Base-by-base conservation (phyloP, 1,140 invertebrate genomes). In the Eciton burchellii region DNA sequence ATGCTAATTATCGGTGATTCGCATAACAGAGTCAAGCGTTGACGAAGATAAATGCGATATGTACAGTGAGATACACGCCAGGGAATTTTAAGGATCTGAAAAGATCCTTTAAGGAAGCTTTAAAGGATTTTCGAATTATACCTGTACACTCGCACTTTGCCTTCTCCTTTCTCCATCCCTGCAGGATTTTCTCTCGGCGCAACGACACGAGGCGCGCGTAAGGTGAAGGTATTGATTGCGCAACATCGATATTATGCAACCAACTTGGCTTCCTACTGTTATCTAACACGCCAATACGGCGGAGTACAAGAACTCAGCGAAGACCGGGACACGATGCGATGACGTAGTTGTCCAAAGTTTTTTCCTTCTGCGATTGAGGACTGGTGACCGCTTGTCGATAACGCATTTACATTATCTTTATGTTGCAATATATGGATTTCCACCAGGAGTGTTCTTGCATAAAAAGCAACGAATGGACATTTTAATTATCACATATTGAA, bases 221-320 rank as follows among this genome's bases (percentile, higher is more conserved):
- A 87, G 86, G 85, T 84, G 86, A 87, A 87, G 86, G 85, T 87
- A 87, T 86, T 81, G 82, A 87, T 87, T 87, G 86, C 85, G 68
- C 73, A 87, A 87, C 82, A 43, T 87, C 85, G 59, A 87, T 87
- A 87, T 87, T 87, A 87, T 84, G 86, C 82, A 87, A 87, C 62
- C 43, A 26, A 72, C 57, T 60, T 68, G 85, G 72, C 82, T 87
- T 87, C 86, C 86, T 87, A 82, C 86, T 87, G 84, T 87, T 87
- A 87, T 87, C 85, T 87, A 87, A 87, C 72, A 2, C 63, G 57
- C 74, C 35, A 35, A 35, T 35, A 35, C 35, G 35, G 56, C 56
- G n/a, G 74, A 84, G 63, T 84, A 84, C 82, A 87, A 82, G 81
- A 87, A 87, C 85, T 87, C 43, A 35, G 63, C 0, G 71, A 83